These are phyloP conservation scores for Clupea harengus DNA, from an alignment of 2,113 vertebrate genomes.

Conservation along the genomic window DNA sequence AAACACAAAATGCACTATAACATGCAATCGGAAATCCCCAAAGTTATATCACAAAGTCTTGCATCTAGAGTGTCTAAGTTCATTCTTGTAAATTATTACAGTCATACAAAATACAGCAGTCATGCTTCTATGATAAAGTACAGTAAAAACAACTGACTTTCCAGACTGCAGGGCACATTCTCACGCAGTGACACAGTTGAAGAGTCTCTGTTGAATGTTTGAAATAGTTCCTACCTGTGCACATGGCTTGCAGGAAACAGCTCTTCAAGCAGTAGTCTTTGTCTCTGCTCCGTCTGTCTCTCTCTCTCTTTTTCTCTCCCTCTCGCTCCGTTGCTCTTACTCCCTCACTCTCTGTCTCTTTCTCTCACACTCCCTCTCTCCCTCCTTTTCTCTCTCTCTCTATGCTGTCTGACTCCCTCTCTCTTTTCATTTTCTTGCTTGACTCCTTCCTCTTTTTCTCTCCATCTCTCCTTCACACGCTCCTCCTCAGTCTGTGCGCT, in stretches of 20 bases:
- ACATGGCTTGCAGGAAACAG: slow-evolving; percentile 62
- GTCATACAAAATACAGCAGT: neutral
- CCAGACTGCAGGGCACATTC: neutral
- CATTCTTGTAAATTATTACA: neutral
- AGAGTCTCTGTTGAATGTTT: slow-evolving; percentile 13
- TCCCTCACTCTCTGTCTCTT: slow-evolving; percentile 34
- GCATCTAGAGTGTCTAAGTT: neutral
- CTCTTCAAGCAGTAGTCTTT: slow-evolving; percentile 67
- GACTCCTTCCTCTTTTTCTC: neutral
- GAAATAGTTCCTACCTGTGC: slow-evolving; percentile 68
- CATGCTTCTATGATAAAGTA: neutral
- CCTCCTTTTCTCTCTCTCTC: neutral
- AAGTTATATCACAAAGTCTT: neutral
- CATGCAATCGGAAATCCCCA: neutral
- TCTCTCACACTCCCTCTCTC: slow-evolving; percentile 26
- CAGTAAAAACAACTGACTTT: neutral
- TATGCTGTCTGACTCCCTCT: slow-evolving; percentile 20
- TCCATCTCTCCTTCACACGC: neutral
- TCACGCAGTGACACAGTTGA: slow-evolving; percentile 11
- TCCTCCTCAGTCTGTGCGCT: slow-evolving; percentile 25
- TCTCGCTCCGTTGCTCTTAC: slow-evolving; percentile 12
- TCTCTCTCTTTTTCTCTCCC: slow-evolving; percentile 33
- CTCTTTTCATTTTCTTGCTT: neutral
- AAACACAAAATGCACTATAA: neutral
- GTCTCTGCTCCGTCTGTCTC: slow-evolving; percentile 61